Base-by-base conservation (phyloP, 2,113 vertebrate species). In the Ptilonorhynchus violaceus region DNA sequence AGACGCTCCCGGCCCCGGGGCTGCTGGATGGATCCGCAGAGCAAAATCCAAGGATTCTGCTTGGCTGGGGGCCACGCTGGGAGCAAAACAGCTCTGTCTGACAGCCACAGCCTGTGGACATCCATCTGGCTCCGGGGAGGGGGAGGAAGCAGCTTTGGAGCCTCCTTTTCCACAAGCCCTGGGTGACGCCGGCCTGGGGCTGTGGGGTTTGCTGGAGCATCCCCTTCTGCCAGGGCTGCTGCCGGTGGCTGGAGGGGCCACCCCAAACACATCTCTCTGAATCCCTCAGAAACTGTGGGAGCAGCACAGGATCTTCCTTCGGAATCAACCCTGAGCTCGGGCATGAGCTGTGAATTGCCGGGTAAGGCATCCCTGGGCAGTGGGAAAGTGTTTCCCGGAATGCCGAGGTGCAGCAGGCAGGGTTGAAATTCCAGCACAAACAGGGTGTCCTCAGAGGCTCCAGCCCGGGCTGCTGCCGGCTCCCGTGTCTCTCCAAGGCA, bases 1-100 rank as follows among this genome's bases (percentile, higher is more conserved):
- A 63, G 68, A 4, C 0, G 16, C 41, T 88, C n/a, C 12, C 3
- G 11, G 37, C 31, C 4, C 0, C 1, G 1, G 74, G 44, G 64
- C 87, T 41, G 49, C 19, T 2, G 9, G 41, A 1, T 0, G 1
- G 88, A 85, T 80, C 75, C 4, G 9, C 86, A 64, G 82, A 85
- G 53, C 59, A 62, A 39, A 46, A 39, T 70, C 74, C 55, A 46
- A 78, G 55, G 64, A 33, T 39, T 24, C 59, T 89, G 76, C 85
- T 84, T 91, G 94, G 91, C 93, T 2, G 0, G 18, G 23, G 85
- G 79, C 93, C 85, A 88, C 0, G 0, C 30, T 1, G 2, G 42
- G 88, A 91, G 27, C 0, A 0, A 55, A 92, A 35, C 0, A 1
- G 47, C 76, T 95, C 88, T 17, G 0, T 68, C 72, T 89, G 33